phyloP scores from a whole-genome alignment of 2,888 invertebrate genomes.

The Micropterix aruncella region DNA sequence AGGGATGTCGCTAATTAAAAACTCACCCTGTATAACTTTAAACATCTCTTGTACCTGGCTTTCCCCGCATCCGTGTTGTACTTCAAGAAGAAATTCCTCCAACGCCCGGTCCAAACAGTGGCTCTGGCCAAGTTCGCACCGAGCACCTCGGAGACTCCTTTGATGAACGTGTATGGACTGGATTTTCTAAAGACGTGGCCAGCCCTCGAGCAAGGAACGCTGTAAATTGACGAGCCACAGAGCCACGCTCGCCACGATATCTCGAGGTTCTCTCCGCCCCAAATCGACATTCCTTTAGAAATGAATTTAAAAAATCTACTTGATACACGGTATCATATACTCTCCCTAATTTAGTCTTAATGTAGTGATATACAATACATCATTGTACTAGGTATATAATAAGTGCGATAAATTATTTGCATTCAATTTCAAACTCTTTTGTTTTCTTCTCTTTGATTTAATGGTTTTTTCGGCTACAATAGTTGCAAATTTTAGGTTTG shows the following conservation, averaged over 20 bases:
- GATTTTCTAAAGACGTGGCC: constrained; percentile 87
- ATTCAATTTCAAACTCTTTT: too few relatives aligned
- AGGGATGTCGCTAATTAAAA: too few relatives aligned
- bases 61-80: constrained; percentile 55
- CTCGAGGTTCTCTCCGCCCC: constrained; percentile 98
- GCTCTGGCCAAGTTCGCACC: constrained; percentile 86
- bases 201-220: constrained; percentile 85
- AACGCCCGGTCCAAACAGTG: constrained; percentile 96
- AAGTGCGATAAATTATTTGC: too few relatives aligned
- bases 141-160: constrained; percentile 78
- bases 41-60: constrained; percentile 6
- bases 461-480: too few relatives aligned
- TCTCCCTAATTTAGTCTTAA: too few relatives aligned
- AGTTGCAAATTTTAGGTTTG: too few relatives aligned
- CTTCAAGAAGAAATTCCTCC: constrained; percentile 84
- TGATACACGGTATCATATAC: too few relatives aligned
- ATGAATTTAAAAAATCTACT: too few relatives aligned
- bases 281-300: constrained; percentile 68
- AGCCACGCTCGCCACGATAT: constrained; percentile 95
- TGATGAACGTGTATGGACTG: constrained; percentile 91
- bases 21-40: too few relatives aligned
- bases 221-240: constrained; percentile 83
- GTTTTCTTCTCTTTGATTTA: too few relatives aligned
- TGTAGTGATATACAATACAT: too few relatives aligned
- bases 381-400: too few relatives aligned